Conservation (phyloP, 2,797 vertebrate species). For the Todus mexicanus region DNA sequence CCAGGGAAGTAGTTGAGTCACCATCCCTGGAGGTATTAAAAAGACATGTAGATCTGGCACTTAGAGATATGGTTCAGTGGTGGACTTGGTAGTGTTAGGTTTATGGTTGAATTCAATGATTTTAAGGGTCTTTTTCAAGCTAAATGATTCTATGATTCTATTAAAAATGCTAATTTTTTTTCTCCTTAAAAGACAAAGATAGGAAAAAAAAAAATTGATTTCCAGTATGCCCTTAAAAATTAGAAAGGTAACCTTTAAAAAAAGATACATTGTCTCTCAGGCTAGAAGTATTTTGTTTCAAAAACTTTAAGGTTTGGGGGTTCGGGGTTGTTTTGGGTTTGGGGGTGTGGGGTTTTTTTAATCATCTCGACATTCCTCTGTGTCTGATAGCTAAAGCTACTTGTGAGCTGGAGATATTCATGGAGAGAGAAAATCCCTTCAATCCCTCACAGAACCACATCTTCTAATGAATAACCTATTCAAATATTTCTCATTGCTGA, state of each 20-base stretch:
- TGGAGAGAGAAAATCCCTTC: neutral
- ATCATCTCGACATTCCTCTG: neutral
- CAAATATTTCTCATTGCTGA: neutral
- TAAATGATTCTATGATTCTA: neutral
- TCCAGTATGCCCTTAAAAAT: neutral
- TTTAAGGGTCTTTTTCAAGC: neutral
- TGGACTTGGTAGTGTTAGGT: neutral
- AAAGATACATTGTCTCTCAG: neutral
- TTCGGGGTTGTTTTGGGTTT: neutral
- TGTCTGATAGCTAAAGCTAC: neutral
- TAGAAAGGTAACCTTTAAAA: neutral
- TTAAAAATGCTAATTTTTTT: neutral
- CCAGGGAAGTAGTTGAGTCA: neutral
- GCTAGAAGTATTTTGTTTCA: neutral
- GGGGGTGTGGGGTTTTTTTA: neutral
- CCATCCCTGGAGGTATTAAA: neutral
- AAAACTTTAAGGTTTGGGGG: neutral
- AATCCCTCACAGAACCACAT: neutral
- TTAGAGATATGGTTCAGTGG: neutral
- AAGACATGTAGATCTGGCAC: neutral
- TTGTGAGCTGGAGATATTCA: neutral
- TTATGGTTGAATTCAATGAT: neutral
- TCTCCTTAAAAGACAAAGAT: neutral
- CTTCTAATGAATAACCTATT: neutral
- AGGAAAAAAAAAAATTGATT: neutral